Evolutionary conservation across 2,797 vertebrate genomes (phyloP).

Genomic region (Holocentrus rufus): DNA sequence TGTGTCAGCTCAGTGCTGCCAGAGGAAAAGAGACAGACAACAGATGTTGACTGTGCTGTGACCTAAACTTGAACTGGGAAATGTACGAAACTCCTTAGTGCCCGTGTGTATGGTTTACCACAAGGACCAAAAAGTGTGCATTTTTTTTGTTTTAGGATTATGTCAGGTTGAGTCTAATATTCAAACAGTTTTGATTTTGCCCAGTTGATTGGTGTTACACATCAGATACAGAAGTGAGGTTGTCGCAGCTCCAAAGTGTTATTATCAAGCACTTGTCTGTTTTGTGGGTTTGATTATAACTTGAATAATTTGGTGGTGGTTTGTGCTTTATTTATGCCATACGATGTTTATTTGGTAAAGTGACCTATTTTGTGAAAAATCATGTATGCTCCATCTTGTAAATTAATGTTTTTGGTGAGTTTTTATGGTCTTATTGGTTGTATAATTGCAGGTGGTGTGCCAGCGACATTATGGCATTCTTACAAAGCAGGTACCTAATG

Average conservation of each 20-base stretch:
- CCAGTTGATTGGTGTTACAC: no score
- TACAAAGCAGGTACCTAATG: neutral
- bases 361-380: conserved; percentile 26
- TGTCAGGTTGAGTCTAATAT: no score
- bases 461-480: neutral
- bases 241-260: conserved; percentile 35
- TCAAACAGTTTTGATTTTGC: no score
- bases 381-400: conserved; percentile 20
- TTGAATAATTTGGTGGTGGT: conserved; percentile 21
- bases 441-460: neutral
- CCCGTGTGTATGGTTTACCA: neutral
- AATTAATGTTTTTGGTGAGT: conserved; percentile 10
- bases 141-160: neutral
- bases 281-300: conserved; percentile 8
- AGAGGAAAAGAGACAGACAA: neutral
- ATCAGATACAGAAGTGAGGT: neutral
- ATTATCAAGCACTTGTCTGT: conserved; percentile 30
- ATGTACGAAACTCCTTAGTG: conserved; percentile 2
- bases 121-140: neutral
- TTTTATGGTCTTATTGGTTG: neutral
- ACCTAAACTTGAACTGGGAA: conserved; percentile 13
- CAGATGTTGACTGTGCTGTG: neutral
- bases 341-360: conserved; percentile 25
- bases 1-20: neutral
- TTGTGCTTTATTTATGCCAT: neutral